A percentile compares a stretch with the other conserved stretches of the same genome.
phyloP scores from a whole-genome alignment of 2,888 invertebrate genomes.

The Nomada lathburiana region DNA sequence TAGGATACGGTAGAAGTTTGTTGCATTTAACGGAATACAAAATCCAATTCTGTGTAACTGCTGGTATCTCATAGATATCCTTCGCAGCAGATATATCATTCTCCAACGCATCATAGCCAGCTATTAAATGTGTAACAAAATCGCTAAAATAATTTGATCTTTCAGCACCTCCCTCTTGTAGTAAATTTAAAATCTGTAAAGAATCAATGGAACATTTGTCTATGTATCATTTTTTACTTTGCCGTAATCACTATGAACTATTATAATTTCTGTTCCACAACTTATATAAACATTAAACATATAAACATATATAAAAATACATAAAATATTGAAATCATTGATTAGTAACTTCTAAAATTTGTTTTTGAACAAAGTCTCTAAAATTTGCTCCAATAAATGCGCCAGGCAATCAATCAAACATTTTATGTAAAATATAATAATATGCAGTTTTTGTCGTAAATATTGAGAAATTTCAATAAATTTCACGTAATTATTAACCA shows the following conservation, averaged over 20 bases:
- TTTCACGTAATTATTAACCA: background rate
- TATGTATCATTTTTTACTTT: background rate
- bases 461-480: background rate
- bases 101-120: constrained; percentile 93
- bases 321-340: no score
- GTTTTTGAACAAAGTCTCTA: no score
- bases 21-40: constrained; percentile 86
- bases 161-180: constrained; percentile 95
- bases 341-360: background rate
- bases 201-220: constrained; percentile 26
- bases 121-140: constrained; percentile 96
- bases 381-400: no score
- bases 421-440: no score
- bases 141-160: constrained; percentile 95
- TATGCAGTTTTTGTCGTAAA: background rate
- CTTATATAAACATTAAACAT: no score
- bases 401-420: no score
- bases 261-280: background rate
- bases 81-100: constrained; percentile 95
- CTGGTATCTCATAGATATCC: constrained; percentile 97
- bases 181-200: constrained; percentile 89
- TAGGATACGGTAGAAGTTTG: constrained; percentile 87
- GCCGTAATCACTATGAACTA: background rate
- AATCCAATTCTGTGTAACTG: constrained; percentile 95
- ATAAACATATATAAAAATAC: background rate